phyloP scores from a whole-genome alignment of 2,888 invertebrate genomes.

The Monopis laevigella region DNA sequence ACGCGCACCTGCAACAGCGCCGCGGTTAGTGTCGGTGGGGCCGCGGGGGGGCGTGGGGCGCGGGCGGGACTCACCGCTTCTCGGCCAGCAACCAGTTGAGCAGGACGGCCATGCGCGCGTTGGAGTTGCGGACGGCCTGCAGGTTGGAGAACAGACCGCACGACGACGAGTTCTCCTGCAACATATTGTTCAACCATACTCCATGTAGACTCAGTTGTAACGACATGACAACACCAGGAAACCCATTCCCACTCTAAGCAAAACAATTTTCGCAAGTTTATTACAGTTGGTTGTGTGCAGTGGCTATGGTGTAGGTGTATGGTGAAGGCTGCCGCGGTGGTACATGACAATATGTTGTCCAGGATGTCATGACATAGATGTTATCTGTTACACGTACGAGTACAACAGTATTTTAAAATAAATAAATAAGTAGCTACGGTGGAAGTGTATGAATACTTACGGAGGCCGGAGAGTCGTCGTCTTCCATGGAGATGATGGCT shows the following conservation, averaged over 20 bases:
- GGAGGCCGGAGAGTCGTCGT: constrained; percentile 90
- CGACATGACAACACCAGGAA: background rate
- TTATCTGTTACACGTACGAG: too few relatives aligned
- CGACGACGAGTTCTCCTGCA: constrained; percentile 79
- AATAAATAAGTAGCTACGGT: background rate
- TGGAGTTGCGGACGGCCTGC: constrained; percentile 82
- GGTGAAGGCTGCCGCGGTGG: too few relatives aligned
- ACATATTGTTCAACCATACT: constrained; percentile 20
- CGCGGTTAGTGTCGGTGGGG: too few relatives aligned
- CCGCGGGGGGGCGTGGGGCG: too few relatives aligned
- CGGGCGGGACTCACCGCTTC: constrained; percentile 40
- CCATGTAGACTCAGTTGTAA: background rate
- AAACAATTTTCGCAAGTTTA: background rate
- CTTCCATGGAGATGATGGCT: constrained; percentile 95
- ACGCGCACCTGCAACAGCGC: constrained; percentile 49
- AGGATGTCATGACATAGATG: too few relatives aligned
- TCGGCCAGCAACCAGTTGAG: constrained; percentile 74
- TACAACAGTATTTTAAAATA: too few relatives aligned
- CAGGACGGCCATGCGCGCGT: constrained; percentile 93
- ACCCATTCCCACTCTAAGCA: background rate
- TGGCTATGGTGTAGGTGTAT: background rate
- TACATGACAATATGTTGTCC: too few relatives aligned
- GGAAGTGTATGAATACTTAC: constrained; percentile 72
- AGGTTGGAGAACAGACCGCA: constrained; percentile 86
- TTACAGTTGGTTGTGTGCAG: background rate